phyloP scores from a whole-genome alignment of 2,888 invertebrate genomes.

The Drosophila neonasuta region DNA sequence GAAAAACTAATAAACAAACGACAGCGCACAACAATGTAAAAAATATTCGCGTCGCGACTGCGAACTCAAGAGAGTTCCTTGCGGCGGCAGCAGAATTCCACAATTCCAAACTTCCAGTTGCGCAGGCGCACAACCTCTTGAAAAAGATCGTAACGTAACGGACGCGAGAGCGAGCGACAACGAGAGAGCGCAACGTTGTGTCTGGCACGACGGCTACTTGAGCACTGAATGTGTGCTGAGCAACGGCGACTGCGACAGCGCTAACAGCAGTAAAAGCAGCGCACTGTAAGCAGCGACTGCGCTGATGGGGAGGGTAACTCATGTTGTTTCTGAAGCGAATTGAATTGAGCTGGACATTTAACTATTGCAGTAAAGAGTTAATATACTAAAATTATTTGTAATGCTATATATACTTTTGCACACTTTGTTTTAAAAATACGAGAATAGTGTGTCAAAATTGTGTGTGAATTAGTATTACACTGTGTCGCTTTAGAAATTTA shows the following conservation, averaged over 20 bases:
- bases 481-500: too few species aligned
- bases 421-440: too few species aligned
- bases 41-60: conserved; percentile 29
- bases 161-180: neutral
- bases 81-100: conserved; percentile 11
- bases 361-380: too few species aligned
- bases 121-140: conserved; percentile 50
- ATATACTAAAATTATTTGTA: too few species aligned
- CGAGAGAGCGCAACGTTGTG: conserved; percentile 35
- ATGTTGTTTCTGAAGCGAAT: neutral
- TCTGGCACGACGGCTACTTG: conserved; percentile 38
- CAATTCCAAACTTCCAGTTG: conserved; percentile 12
- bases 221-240: conserved; percentile 42
- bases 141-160: conserved; percentile 30
- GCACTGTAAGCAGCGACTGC: conserved; percentile 13
- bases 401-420: too few species aligned
- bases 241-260: conserved; percentile 3
- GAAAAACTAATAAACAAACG: conserved; percentile 53
- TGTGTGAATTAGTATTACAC: too few species aligned
- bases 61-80: conserved; percentile 34
- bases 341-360: neutral
- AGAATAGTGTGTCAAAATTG: too few species aligned
- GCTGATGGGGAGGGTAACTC: conserved; percentile 20
- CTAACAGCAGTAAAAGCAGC: conserved; percentile 2
- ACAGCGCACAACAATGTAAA: conserved; percentile 20